These are phyloP conservation scores for Rhinatrema bivittatum DNA, from an alignment of 2,797 vertebrate species.

Conservation along the genomic window DNA sequence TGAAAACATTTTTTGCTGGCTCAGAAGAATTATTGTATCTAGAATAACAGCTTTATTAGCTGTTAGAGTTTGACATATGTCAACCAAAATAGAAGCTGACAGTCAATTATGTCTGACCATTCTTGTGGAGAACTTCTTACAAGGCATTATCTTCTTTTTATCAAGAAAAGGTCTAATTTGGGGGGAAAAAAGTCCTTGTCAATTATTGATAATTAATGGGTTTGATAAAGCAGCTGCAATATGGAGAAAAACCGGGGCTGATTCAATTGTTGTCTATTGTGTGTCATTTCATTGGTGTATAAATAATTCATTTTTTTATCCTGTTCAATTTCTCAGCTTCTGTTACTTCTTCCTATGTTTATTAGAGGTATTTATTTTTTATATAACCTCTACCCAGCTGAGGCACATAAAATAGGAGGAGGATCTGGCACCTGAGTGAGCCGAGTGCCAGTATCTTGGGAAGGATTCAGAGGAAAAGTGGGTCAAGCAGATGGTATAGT, in stretches of 20 bases:
- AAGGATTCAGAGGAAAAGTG: no score
- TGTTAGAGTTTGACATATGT: conserved; percentile 9
- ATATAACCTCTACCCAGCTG: no score
- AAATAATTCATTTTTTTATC: no score
- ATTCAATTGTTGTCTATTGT: background rate
- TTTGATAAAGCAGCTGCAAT: conserved; percentile 10
- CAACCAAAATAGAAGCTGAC: conserved; percentile 23
- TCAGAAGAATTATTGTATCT: conserved; percentile 2
- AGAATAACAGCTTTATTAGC: conserved; percentile 2
- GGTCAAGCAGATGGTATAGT: no score
- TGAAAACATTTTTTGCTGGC: background rate
- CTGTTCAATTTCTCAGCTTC: no score
- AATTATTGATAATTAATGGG: conserved; percentile 11
- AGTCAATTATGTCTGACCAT: conserved; percentile 31
- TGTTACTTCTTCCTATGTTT: no score
- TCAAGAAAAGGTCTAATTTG: conserved; percentile 15
- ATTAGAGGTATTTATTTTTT: no score
- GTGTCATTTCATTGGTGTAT: no score
- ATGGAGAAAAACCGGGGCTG: background rate
- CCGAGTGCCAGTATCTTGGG: no score
- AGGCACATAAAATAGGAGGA: no score
- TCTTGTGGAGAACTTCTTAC: conserved; percentile 4
- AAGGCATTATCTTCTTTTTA: background rate
- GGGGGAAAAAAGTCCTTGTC: background rate
- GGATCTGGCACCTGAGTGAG: no score